A percentile compares a stretch with the other conserved stretches of the same genome.
Conservation (phyloP, 2,113 vertebrate genomes). For the Nothocercus nigrocapillus region DNA sequence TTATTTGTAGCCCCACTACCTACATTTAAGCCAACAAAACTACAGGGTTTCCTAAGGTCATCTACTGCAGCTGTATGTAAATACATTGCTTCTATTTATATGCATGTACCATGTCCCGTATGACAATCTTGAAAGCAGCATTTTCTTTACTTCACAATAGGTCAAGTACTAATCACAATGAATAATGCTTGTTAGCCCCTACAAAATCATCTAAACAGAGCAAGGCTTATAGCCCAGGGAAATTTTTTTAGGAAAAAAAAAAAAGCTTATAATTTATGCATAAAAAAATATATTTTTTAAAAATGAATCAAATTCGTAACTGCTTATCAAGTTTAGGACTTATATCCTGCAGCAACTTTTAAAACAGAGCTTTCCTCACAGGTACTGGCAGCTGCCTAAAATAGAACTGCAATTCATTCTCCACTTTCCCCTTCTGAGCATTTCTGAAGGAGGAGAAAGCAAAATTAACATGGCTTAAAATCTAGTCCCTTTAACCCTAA, state of each 20-base stretch:
- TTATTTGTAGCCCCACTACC: conserved; percentile 19
- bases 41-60: conserved; percentile 11
- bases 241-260: too few relatives aligned
- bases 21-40: background rate
- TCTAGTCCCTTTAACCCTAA: background rate
- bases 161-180: background rate
- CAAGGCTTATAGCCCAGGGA: accelerated
- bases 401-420: background rate
- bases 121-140: background rate
- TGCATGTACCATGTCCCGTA: background rate
- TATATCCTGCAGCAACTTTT: background rate
- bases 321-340: background rate
- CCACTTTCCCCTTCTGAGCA: accelerated
- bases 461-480: background rate
- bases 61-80: conserved; percentile 41
- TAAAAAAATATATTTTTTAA: background rate
- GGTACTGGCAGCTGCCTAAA: background rate
- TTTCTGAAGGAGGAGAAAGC: background rate
- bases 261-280: background rate
- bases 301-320: accelerated
- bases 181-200: background rate
- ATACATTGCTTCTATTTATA: background rate
- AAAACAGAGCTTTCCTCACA: background rate
- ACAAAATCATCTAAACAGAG: background rate
- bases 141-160: background rate